A percentile compares a stretch with the other conserved stretches of the same genome.
phyloP scores from a whole-genome alignment of 2,797 vertebrate genomes.

The Myripristis murdjan region DNA sequence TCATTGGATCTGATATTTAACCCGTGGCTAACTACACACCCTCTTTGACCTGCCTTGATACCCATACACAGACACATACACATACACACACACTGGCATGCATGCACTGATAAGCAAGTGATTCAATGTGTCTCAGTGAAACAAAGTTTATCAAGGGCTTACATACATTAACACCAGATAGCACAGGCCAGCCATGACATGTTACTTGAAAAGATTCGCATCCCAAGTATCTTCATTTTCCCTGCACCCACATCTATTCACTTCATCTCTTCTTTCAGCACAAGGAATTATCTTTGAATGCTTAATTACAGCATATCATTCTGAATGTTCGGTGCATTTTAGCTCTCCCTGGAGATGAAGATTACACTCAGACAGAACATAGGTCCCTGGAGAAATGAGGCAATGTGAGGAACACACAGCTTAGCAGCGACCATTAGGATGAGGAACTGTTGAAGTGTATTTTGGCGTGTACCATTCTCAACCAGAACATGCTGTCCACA shows the following conservation, averaged over 20 bases:
- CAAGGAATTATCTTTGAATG: neutral
- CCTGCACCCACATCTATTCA: neutral
- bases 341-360: neutral
- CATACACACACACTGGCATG: neutral
- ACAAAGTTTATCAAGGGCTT: no score
- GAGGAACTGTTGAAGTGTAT: neutral
- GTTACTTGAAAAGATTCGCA: neutral
- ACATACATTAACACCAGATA: neutral
- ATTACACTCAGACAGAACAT: neutral
- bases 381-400: neutral
- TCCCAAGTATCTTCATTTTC: neutral
- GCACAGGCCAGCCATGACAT: neutral
- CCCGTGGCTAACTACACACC: neutral
- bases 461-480: neutral
- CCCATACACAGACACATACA: neutral
- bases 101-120: conserved; percentile 1
- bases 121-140: neutral
- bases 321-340: neutral
- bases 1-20: no score
- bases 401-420: conserved; percentile 1
- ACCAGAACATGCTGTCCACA: conserved; percentile 54
- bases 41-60: neutral
- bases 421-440: neutral
- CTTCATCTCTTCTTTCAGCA: neutral
- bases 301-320: neutral